Evolutionary conservation across 2,113 vertebrate species (phyloP), one percentile per base, ranked within the genome.

Genomic region (Entelurus aequoreus): DNA sequence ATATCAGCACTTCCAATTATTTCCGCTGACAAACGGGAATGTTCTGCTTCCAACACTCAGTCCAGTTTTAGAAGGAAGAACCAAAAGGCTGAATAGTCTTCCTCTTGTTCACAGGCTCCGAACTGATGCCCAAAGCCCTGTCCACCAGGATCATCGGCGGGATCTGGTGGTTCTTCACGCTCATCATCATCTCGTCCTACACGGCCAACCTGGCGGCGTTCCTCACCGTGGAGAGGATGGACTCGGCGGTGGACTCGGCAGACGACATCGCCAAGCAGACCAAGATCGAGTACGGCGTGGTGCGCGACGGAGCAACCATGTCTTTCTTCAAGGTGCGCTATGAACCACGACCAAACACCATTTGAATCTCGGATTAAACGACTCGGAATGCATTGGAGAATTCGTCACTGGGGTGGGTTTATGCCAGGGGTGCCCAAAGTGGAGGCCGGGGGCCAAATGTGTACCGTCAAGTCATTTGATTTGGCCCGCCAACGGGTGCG

Each of bases 131-230:
- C 82, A 99, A 98, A 86, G 97, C 97, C 6, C 90, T 99, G 65
- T 99, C 97, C 0, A 99, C 97, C 1, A 91, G 97, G 74, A 99
- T 99, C 88, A 98, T 99, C 1, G 97, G 97, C 4, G 96, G 96
- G 48, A 99, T 99, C 87, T 99, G 97, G 97, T 99, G 97, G 97
- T 99, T 99, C 88, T 99, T 99, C 91, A 99, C 97, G 0, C 93
- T 99, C 13, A 98, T 99, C 84, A 97, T 99, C 84, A 98, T 99
- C 85, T 99, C 97, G 8, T 99, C 97, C 69, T 99, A 99, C 79
- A 99, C 97, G 6, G 96, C 97, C 58, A 99, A 99, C 87, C 86
- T 99, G 16, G 96, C 97, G 0, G 97, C 97, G 68, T 99, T 99
- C 70, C 93, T 99, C 68, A 99, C 94, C 0, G 95, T 99, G 72